Conservation (phyloP, 2,113 vertebrate genomes). For the Phaetusa simplex region DNA sequence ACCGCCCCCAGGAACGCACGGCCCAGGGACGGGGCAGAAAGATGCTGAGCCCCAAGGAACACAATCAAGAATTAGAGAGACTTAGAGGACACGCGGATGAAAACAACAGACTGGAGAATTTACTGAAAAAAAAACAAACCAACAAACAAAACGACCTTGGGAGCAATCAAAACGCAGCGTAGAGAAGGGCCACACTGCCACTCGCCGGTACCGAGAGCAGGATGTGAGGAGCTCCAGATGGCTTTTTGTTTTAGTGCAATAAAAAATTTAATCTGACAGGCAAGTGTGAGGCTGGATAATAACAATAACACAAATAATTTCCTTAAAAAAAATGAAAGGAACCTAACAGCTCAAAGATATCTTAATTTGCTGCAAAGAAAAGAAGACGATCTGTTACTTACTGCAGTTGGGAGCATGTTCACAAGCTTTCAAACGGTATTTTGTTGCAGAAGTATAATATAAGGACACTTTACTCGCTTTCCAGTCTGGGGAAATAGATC, state of each 20-base stretch:
- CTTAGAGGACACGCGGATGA: neutral
- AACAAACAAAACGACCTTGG: neutral
- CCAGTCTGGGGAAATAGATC: slow-evolving; percentile 33
- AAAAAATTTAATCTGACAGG: slow-evolving; percentile 74
- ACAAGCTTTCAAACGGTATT: neutral
- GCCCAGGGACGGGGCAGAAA: neutral
- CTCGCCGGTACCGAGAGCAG: neutral
- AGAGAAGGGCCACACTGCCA: neutral
- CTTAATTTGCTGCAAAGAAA: slow-evolving; percentile 11
- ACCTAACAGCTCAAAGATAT: slow-evolving; percentile 31
- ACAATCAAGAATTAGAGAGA: neutral
- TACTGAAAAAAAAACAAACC: rapidly evolving
- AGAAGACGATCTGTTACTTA: neutral
- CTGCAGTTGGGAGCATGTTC: neutral
- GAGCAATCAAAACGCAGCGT: rapidly evolving
- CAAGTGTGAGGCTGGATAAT: slow-evolving; percentile 49
- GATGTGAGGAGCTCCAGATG: slow-evolving; percentile 70
- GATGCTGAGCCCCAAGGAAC: neutral
- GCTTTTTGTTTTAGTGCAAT: slow-evolving; percentile 68
- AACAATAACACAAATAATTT: slow-evolving; percentile 42
- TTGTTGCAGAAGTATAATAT: slow-evolving; percentile 31
- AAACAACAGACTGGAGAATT: rapidly evolving
- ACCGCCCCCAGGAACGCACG: neutral
- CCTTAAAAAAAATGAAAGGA: neutral
- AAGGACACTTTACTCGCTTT: slow-evolving; percentile 34